A percentile compares a stretch with the other conserved stretches of the same genome.
phyloP scores from a whole-genome alignment of 2,113 vertebrate genomes.

The Falco punctatus region DNA sequence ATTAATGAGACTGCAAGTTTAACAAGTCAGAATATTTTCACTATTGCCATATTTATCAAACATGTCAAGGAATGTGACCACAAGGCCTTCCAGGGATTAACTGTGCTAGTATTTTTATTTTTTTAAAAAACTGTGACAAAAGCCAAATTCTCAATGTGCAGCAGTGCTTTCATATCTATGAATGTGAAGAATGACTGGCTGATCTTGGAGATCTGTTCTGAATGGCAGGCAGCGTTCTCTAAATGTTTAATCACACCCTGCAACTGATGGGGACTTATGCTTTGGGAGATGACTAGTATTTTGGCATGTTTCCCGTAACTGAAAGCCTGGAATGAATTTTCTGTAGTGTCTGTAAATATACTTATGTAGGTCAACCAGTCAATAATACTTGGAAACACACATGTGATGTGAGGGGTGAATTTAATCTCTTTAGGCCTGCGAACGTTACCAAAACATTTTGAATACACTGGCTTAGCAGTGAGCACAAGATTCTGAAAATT shows the following conservation, averaged over 20 bases:
- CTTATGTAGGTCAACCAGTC: background rate
- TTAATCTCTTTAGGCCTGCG: background rate
- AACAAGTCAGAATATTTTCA: constrained; percentile 69
- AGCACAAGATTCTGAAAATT: background rate
- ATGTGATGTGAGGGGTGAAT: background rate
- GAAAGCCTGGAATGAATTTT: background rate
- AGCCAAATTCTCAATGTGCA: constrained; percentile 32
- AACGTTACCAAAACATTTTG: background rate
- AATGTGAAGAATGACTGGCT: background rate
- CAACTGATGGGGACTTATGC: background rate
- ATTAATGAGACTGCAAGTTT: constrained; percentile 46
- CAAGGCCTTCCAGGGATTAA: constrained; percentile 70
- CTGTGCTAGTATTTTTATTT: constrained; percentile 33
- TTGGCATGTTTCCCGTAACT: constrained; percentile 19
- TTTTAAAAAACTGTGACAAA: constrained; percentile 19
- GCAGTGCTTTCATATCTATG: constrained; percentile 31
- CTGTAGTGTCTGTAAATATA: background rate
- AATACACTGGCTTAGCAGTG: background rate
- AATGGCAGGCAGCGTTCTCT: background rate
- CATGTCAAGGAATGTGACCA: constrained; percentile 52
- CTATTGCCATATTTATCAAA: constrained; percentile 74
- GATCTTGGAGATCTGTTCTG: constrained; percentile 33
- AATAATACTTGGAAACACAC: background rate
- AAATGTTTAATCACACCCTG: background rate
- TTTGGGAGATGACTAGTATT: constrained; percentile 24